Evolutionary conservation across 2,797 vertebrate genomes (phyloP).

Genomic region (Perodicticus potto): DNA sequence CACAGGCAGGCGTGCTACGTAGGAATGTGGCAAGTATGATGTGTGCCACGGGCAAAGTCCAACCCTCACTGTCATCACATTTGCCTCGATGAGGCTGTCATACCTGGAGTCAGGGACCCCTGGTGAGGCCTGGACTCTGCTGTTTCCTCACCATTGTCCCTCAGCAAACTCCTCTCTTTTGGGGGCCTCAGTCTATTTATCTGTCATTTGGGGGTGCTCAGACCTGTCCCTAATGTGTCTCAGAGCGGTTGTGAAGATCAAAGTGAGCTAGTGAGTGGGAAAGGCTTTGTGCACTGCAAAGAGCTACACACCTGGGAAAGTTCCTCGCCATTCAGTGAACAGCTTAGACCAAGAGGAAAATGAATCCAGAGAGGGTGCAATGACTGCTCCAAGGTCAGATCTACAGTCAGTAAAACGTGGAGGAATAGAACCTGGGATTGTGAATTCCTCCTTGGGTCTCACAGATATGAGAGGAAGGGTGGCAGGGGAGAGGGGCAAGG

Average conservation of each 20-base stretch:
- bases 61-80: background rate
- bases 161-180: background rate
- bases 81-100: fast-evolving
- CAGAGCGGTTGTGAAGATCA: background rate
- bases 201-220: background rate
- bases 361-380: background rate
- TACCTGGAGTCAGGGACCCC: background rate
- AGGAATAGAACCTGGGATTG: background rate
- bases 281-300: too few species aligned
- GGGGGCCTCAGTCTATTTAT: background rate
- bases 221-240: background rate
- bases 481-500: background rate
- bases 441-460: background rate
- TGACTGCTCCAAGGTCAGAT: background rate
- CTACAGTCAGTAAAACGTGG: background rate
- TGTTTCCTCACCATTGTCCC: background rate
- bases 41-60: background rate
- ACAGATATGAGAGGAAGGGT: too few species aligned
- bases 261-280: background rate
- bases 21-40: fast-evolving
- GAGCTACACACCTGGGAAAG: background rate
- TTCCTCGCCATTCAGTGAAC: background rate
- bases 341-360: background rate
- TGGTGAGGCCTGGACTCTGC: background rate
- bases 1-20: fast-evolving